Percentiles rank a stretch among this genome's conserved stretches.
These are phyloP conservation scores for Martes martes DNA, from an alignment of 2,113 vertebrate species.

Conservation along the genomic window DNA sequence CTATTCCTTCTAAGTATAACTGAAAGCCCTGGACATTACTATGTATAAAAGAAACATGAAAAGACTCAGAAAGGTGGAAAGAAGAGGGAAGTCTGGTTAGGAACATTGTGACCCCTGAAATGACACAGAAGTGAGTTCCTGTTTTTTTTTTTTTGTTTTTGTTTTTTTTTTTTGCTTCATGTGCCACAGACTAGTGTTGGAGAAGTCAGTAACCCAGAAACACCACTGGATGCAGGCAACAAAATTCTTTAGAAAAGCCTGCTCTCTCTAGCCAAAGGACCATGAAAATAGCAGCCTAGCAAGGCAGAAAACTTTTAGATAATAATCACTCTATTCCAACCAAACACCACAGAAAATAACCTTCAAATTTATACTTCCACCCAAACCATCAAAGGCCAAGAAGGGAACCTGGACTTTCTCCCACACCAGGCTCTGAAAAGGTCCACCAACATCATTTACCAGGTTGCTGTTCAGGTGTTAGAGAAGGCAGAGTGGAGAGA, in stretches of 20 bases:
- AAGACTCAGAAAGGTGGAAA: not conserved
- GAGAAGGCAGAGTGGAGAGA: not conserved
- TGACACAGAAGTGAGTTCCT: not conserved
- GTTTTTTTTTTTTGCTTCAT: slow-evolving; percentile 4
- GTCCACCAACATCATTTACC: not conserved
- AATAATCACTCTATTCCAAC: slow-evolving; percentile 2
- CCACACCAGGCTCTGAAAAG: not conserved
- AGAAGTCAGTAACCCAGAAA: not conserved
- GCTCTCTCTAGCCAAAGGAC: not conserved
- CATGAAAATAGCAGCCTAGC: not conserved
- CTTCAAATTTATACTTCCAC: not conserved
- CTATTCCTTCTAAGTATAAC: not conserved
- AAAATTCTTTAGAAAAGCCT: not conserved
- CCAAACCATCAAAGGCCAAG: not conserved
- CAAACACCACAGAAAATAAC: not conserved
- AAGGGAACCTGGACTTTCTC: not conserved
- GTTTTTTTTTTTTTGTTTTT: too few relatives aligned
- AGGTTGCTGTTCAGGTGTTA: not conserved
- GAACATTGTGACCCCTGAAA: not conserved
- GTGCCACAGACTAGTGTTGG: not conserved
- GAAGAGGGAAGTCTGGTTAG: not conserved
- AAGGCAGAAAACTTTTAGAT: not conserved
- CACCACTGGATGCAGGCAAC: not conserved
- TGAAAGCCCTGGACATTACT: not conserved
- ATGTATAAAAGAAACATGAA: slow-evolving; percentile 3